Conservation (phyloP, 2,888 invertebrate genomes). For the Tromatobia lineatoria region DNA sequence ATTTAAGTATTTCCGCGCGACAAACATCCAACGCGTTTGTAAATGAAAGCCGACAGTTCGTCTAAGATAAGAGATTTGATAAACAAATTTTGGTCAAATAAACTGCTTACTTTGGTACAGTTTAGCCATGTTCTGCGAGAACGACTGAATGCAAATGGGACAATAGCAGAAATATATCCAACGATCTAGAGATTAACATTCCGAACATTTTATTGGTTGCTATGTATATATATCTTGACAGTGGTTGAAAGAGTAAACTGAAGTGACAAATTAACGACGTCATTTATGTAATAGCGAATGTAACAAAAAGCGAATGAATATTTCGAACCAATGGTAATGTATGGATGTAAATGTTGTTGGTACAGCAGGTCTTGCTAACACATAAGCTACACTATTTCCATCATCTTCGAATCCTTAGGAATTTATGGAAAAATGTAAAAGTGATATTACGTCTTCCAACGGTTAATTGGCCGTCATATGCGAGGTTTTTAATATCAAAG, state of each 20-base stretch:
- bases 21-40: no score
- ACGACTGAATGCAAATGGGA: not conserved
- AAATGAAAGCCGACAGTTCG: no score
- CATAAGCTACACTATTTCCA: not conserved
- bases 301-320: not conserved
- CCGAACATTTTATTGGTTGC: not conserved
- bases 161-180: not conserved
- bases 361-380: not conserved
- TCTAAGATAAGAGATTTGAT: no score
- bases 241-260: not conserved
- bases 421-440: constrained; percentile 7
- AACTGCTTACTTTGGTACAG: not conserved
- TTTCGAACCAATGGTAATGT: not conserved
- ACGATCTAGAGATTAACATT: not conserved
- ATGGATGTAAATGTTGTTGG: not conserved
- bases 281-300: not conserved
- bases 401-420: not conserved
- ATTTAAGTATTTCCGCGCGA: no score
- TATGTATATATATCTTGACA: not conserved
- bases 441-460: constrained; percentile 63
- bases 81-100: no score
- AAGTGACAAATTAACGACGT: not conserved
- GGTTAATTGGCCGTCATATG: constrained; percentile 35
- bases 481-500: not conserved
- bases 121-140: not conserved